Evolutionary conservation across 2,888 invertebrate species (phyloP), one percentile per base, ranked within the genome.

Genomic region (Chrysomela aeneicollis): DNA sequence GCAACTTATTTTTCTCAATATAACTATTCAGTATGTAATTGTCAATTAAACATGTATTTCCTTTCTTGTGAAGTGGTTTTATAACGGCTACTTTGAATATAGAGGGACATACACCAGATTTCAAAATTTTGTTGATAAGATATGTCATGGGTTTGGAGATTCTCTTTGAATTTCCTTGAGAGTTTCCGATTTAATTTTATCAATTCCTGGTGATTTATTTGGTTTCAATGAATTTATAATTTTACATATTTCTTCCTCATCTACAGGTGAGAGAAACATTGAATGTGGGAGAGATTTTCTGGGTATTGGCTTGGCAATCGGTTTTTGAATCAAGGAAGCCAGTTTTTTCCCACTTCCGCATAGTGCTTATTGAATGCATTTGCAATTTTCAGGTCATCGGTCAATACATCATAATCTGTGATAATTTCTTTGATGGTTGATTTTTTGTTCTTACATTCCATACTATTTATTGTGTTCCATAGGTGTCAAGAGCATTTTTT

Each of bases 71-170:
- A 17, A 63, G 37, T 10, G 54, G 59, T 62, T 52, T 58, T 15
- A 57, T 57, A 22, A 53, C 22, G 42, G 53, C 62, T 57, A 50
- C 42, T 35, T 62, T 62, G 21, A 58, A 47, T 46, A 47, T 55
- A 21, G 37, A 30, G 19, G 58, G 62, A 55, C 42, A 62, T 37
- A 42, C 19, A 35, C 62, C 62, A 22, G 53, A 15, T 15, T 55
- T 55, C 57, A 62, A 46, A 15, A 42, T 50, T 42, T 18, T 46
- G 17, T 58, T 62, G 18, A 62, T 57, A 8, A 62, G 57, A 58
- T 49, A 58, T 57, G 62, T 30, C 35, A 55, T 35, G 22, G 52
- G 52, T 21, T 57, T 26, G 26, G 51, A 22, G 15, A 62, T 62
- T 58, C 57, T 26, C 22, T 22, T 30, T 35, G 30, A 49, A 62